A percentile compares a stretch with the other conserved stretches of the same genome.
Conservation (phyloP, 1,140 invertebrate species). For the Anthonomus grandis region DNA sequence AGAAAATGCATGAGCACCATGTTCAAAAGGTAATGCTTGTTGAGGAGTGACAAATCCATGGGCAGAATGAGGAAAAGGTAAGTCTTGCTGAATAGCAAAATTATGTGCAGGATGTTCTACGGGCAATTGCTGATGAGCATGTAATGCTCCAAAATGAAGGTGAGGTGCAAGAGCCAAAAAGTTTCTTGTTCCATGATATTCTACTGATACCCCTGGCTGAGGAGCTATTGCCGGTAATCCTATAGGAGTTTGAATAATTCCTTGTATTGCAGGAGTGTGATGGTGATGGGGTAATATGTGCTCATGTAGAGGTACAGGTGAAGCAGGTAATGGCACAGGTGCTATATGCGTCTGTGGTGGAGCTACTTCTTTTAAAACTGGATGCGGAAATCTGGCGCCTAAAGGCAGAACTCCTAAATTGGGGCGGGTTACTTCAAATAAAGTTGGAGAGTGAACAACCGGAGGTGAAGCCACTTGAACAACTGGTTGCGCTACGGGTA, state of each 20-base stretch:
- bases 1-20: constrained; percentile 8
- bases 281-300: neutral
- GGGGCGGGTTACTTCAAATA: constrained; percentile 37
- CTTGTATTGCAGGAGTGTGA: neutral
- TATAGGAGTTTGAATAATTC: constrained; percentile 10
- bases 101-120: neutral
- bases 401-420: constrained; percentile 36
- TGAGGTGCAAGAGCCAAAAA: constrained; percentile 10
- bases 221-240: constrained; percentile 5
- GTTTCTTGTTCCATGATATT: constrained; percentile 30
- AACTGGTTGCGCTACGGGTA: constrained; percentile 14
- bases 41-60: constrained; percentile 9
- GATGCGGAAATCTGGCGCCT: constrained; percentile 28
- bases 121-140: neutral
- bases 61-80: constrained; percentile 1
- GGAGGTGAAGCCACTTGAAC: constrained; percentile 5
- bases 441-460: constrained; percentile 25
- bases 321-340: neutral
- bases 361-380: constrained; percentile 25
- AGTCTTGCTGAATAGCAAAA: constrained; percentile 2
- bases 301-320: neutral
- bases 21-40: constrained; percentile 21
- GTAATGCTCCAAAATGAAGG: neutral
- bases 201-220: constrained; percentile 18
- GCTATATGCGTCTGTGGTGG: constrained; percentile 9